Conservation (phyloP, 2,888 invertebrate species). For the Lochmaea crataegi region DNA sequence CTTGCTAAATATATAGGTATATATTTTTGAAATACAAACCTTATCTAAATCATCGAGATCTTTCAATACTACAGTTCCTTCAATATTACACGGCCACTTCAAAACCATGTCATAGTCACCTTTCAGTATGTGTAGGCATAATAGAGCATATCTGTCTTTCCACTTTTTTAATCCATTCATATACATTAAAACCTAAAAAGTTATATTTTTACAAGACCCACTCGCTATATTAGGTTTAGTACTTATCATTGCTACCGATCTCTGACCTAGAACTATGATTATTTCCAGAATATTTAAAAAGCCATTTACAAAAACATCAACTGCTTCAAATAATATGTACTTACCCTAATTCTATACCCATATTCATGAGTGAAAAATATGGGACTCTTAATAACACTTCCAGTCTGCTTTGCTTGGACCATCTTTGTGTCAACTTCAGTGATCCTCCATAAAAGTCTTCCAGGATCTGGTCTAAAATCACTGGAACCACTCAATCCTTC, state of each 20-base stretch:
- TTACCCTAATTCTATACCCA: constrained; percentile 79
- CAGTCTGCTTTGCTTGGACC: constrained; percentile 75
- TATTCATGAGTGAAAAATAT: constrained; percentile 77
- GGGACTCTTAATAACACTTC: constrained; percentile 74
- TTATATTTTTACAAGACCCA: no score
- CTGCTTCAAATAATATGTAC: constrained; percentile 14
- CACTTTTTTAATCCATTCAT: constrained; percentile 82
- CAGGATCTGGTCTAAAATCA: constrained; percentile 37
- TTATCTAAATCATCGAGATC: constrained; percentile 66
- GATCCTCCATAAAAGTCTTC: constrained; percentile 74
- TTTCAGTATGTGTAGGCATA: constrained; percentile 75
- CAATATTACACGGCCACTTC: constrained; percentile 79
- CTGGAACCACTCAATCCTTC: constrained; percentile 57
- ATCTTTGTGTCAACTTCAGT: constrained; percentile 74
- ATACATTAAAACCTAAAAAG: constrained; percentile 72
- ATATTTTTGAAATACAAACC: constrained; percentile 47
- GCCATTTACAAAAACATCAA: no score
- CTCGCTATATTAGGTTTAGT: no score
- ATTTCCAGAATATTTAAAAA: no score
- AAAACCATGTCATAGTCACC: constrained; percentile 79
- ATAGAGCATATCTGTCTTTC: constrained; percentile 79
- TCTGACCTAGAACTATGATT: no score
- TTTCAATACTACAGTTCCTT: constrained; percentile 73
- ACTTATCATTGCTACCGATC: no score
- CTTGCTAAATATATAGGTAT: no score